Evolutionary conservation across 2,888 invertebrate species (phyloP), one percentile per base, ranked within the genome.

Genomic region (Cosmopolites sordidus): DNA sequence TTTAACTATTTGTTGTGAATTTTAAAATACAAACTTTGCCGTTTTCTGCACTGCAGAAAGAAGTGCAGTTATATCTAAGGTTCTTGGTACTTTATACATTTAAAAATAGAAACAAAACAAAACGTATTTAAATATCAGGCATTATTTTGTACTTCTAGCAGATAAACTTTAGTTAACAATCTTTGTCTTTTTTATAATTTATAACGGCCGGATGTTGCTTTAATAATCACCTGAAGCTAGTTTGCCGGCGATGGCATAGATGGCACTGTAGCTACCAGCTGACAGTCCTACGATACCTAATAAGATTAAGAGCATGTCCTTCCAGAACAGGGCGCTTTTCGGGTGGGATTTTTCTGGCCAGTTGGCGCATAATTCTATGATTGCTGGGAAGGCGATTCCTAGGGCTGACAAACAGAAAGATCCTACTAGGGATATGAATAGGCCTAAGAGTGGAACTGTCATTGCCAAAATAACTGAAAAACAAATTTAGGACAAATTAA

Each of bases 391-490:
- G 1, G 84, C 83, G 33, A 89, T 79, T 6, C 87, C 87, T 43
- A 89, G 73, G 1, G 84, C 83, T 2, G 87, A 86, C 54, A 86
- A 76, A 59, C 86, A 86, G 42, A 88, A 76, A 1, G 87, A 85
- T 27, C 89, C 89, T 56, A 89, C 85, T 43, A 89, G 72, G 0
- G 87, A 86, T 61, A 89, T 89, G 75, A 88, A 86, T 2, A 87
- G 75, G 38, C 83, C 85, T 52, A 89, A 75, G 51, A 84, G 78
- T 1, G 88, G 87, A 58, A 89, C 81, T 1, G 83, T 75, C 48
- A 83, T 79, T 2, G 87, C 85, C 64, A 92, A 69, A 18, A 84
- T 69, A 74, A 91, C 91, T 93, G 40, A 14, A 40, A 40, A 14
- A 16, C 3, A 40, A 40, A 40, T n/a, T n/a, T n/a, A n/a, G n/a